Conservation (phyloP, 2,888 invertebrate species). For the Drosophila ustulata region DNA sequence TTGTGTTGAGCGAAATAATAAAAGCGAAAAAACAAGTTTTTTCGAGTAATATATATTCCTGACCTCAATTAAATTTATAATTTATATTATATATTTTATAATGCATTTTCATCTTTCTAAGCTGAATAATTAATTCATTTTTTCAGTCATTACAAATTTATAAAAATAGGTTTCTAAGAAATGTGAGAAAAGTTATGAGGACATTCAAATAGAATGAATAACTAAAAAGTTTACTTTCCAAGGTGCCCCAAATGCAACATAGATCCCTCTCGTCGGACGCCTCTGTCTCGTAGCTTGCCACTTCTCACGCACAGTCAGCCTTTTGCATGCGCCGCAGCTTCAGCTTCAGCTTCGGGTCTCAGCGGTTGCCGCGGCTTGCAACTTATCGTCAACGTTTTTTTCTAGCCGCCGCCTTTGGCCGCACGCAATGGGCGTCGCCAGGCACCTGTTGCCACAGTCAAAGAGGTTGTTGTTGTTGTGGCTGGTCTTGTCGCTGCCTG, state of each 20-base stretch:
- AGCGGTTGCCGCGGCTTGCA: conserved; percentile 49
- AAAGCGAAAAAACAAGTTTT: too few species aligned
- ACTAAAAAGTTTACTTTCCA: too few species aligned
- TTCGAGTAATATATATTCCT: too few species aligned
- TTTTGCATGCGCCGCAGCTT: conserved; percentile 12
- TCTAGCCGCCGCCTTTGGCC: conserved; percentile 65
- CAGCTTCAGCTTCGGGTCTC: neutral
- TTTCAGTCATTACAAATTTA: too few species aligned
- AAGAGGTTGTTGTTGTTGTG: conserved; percentile 29
- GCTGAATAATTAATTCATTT: too few species aligned
- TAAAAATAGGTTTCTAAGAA: too few species aligned
- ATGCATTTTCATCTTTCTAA: too few species aligned
- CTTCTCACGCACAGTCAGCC: conserved; percentile 51
- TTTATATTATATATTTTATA: too few species aligned
- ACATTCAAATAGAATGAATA: too few species aligned
- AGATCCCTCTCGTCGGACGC: conserved; percentile 26
- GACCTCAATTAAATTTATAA: too few species aligned
- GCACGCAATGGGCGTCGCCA: conserved; percentile 80
- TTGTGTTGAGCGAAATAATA: too few species aligned
- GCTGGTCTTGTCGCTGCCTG: conserved; percentile 55
- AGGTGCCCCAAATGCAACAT: neutral
- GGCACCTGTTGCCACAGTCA: conserved; percentile 70
- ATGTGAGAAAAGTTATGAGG: too few species aligned
- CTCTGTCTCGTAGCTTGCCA: conserved; percentile 33
- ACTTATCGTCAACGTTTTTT: conserved; percentile 62